Conservation (phyloP, 1,140 invertebrate species). For the Orchesella cincta region DNA sequence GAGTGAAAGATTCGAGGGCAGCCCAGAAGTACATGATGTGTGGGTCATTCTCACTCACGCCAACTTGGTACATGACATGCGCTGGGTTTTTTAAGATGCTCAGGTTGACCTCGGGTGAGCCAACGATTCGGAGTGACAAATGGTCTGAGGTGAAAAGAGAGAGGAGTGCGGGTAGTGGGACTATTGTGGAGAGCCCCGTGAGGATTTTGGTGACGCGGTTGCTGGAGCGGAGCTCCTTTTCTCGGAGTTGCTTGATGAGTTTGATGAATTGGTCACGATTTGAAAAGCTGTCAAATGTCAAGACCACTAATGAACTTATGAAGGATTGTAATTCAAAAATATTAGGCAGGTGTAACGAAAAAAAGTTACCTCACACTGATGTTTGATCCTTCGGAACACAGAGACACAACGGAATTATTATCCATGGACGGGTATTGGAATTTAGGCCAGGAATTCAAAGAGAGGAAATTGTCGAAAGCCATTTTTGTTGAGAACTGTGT, state of each 20-base stretch:
- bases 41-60: constrained; percentile 56
- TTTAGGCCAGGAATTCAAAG: constrained; percentile 20
- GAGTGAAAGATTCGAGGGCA: constrained; percentile 55
- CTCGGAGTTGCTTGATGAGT: constrained; percentile 53
- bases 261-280: constrained; percentile 56
- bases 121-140: constrained; percentile 56
- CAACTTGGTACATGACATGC: constrained; percentile 59
- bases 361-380: constrained; percentile 48
- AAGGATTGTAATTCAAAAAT: background rate
- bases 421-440: constrained; percentile 36
- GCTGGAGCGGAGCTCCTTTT: constrained; percentile 53
- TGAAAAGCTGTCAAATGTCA: constrained; percentile 45
- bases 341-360: background rate
- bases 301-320: background rate
- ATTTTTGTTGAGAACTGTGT: background rate
- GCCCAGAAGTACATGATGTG: constrained; percentile 59
- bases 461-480: background rate
- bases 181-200: constrained; percentile 55
- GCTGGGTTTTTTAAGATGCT: constrained; percentile 58
- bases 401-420: constrained; percentile 54
- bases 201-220: constrained; percentile 52
- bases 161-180: constrained; percentile 55
- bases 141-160: constrained; percentile 54
- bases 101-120: constrained; percentile 55
- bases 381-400: constrained; percentile 53